Base-by-base conservation (phyloP, 2,888 invertebrate genomes). In the Apeira syringaria region DNA sequence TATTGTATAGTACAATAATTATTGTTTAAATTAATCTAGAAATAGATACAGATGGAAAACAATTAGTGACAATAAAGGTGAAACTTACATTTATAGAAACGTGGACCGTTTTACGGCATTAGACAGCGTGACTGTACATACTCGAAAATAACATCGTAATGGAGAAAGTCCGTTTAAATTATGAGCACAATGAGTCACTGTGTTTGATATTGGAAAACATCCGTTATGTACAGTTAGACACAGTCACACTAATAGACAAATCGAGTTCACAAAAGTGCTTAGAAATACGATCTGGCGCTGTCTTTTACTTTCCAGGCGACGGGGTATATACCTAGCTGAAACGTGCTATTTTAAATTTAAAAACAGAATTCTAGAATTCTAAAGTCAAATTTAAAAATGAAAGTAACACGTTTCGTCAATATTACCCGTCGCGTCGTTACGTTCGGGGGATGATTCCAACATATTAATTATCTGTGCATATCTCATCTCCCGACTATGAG, bases 1-100 rank as follows among this genome's bases (percentile, higher is more conserved):
- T 79, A 83, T 82, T 80, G 79, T 82, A 74, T 78, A 79, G 68
- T 79, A 78, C 85, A 82, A 79, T 79, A 68, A 71, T 77, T 76
- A 69, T 77, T 70, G 68, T 76, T 79, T 72, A 59, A 67, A 84
- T 57, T 61, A 75, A 83, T 79, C 83, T 85, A 86, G 77, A 81
- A 79, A 80, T 82, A 84, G 77, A 84, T 84, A 81, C 66, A 80
- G 67, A 78, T 68, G 75, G 79, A 79, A 79, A 81, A 83, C 78
- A 78, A 81, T 74, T 71, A 78, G 75, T 79, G 82, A 83, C 80
- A 80, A 80, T 76, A 74, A 80, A 77, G 77, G 78, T 74, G 78
- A 82, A 75, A 71, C 79, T 82, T 85, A 87, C 73, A 81, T 73
- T 75, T 74, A 76, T 56, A 70, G 64, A 71, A 44, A 37, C 32